A percentile compares a stretch with the other conserved stretches of the same genome.
Conservation (phyloP, 2,113 vertebrate species). For the Numida meleagris region DNA sequence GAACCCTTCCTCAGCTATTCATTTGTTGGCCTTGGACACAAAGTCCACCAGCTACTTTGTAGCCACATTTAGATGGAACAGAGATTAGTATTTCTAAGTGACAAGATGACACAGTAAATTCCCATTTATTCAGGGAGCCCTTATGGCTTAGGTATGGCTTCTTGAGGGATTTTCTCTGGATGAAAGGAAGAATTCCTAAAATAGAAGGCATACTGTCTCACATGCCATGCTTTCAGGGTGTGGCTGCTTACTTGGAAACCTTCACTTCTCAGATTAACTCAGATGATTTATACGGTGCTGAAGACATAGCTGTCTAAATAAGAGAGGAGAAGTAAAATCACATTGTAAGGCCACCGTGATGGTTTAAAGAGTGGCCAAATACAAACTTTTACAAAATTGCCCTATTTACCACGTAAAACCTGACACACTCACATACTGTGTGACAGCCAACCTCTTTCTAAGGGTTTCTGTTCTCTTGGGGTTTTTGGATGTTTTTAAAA, state of each 20-base stretch:
- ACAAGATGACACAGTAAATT: conserved; percentile 61
- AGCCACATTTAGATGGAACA: conserved; percentile 37
- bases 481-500: not conserved
- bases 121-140: not conserved
- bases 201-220: conserved; percentile 72
- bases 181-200: conserved; percentile 64
- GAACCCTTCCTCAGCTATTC: not conserved
- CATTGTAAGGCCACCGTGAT: not conserved
- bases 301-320: conserved; percentile 38
- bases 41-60: conserved; percentile 7
- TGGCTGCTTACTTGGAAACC: conserved; percentile 55
- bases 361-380: conserved; percentile 53
- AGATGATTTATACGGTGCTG: conserved; percentile 56
- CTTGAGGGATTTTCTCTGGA: conserved; percentile 74
- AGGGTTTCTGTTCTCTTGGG: not conserved
- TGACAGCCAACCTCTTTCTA: not conserved
- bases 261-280: conserved; percentile 63
- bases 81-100: conserved; percentile 8
- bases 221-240: conserved; percentile 68
- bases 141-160: conserved; percentile 67
- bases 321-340: conserved; percentile 47
- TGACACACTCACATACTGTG: not conserved
- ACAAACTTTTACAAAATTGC: not conserved
- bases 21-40: conserved; percentile 1
- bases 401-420: conserved; percentile 14